Evolutionary conservation across 2,888 invertebrate genomes (phyloP).

Genomic region (Galerucella pusilla): DNA sequence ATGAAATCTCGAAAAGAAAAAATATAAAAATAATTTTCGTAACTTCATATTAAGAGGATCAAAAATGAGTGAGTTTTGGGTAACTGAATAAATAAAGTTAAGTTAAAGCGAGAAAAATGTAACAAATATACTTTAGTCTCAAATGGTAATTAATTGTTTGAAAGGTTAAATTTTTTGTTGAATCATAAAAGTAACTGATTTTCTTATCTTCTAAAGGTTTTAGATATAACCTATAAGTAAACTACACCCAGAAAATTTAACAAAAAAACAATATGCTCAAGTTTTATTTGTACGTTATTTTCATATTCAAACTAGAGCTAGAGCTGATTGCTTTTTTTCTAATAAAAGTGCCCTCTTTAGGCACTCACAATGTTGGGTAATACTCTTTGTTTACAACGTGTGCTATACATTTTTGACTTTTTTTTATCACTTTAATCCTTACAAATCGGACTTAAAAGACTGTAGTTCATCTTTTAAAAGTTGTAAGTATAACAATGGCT

Average conservation of each 20-base stretch:
- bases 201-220: not conserved
- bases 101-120: too few species aligned
- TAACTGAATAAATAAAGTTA: too few species aligned
- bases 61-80: too few species aligned
- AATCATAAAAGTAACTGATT: not conserved
- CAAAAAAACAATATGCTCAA: not conserved
- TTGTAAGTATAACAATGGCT: slow-evolving; percentile 2
- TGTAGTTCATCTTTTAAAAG: not conserved
- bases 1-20: slow-evolving; percentile 45
- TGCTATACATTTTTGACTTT: slow-evolving; percentile 48
- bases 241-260: not conserved
- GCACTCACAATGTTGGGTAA: slow-evolving; percentile 34
- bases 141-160: too few species aligned
- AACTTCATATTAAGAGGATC: not conserved
- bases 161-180: too few species aligned
- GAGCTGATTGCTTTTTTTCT: not conserved
- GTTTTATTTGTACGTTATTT: not conserved
- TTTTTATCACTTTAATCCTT: not conserved
- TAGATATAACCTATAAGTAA: not conserved
- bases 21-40: slow-evolving; percentile 13
- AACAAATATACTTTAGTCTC: too few species aligned
- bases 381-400: slow-evolving; percentile 55
- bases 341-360: not conserved
- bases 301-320: not conserved
- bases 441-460: not conserved